A percentile compares a stretch with the other conserved stretches of the same genome.
Conservation (phyloP, 2,797 vertebrate species). For the Ciconia nigra region DNA sequence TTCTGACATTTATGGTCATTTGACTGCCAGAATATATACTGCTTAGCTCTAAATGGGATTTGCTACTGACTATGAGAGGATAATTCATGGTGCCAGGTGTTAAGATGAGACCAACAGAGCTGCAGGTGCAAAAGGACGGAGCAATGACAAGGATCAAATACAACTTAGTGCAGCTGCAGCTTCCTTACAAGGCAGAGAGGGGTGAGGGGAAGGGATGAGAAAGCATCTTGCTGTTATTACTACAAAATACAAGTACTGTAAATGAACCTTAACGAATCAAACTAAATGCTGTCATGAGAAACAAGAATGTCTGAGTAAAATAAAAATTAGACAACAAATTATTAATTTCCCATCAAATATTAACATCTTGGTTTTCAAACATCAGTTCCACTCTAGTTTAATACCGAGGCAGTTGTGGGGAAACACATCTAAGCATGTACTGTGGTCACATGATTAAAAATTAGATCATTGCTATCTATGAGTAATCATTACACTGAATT, state of each 20-base stretch:
- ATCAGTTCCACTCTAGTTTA: not conserved
- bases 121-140: slow-evolving; percentile 86
- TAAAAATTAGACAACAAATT: not conserved
- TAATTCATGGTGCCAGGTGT: slow-evolving; percentile 80
- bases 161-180: slow-evolving; percentile 75
- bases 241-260: slow-evolving; percentile 45
- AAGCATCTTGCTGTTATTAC: slow-evolving; percentile 51
- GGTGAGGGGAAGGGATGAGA: slow-evolving; percentile 52
- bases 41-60: slow-evolving; percentile 52
- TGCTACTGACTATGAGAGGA: slow-evolving; percentile 58
- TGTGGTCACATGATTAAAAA: slow-evolving; percentile 55
- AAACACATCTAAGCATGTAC: slow-evolving; percentile 4
- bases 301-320: not conserved
- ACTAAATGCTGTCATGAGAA: not conserved
- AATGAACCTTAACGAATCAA: slow-evolving; percentile 32
- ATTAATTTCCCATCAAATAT: not conserved
- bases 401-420: not conserved
- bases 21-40: slow-evolving; percentile 48
- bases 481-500: slow-evolving; percentile 15
- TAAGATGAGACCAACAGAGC: slow-evolving; percentile 75
- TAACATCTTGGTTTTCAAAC: slow-evolving; percentile 8
- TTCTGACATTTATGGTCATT: slow-evolving; percentile 62
- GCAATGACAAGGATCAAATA: slow-evolving; percentile 76
- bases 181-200: slow-evolving; percentile 54
- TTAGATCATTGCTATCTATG: slow-evolving; percentile 56